Evolutionary conservation across 2,888 invertebrate species (phyloP), one percentile per base, ranked within the genome.

Genomic region (Agonopterix arenella): DNA sequence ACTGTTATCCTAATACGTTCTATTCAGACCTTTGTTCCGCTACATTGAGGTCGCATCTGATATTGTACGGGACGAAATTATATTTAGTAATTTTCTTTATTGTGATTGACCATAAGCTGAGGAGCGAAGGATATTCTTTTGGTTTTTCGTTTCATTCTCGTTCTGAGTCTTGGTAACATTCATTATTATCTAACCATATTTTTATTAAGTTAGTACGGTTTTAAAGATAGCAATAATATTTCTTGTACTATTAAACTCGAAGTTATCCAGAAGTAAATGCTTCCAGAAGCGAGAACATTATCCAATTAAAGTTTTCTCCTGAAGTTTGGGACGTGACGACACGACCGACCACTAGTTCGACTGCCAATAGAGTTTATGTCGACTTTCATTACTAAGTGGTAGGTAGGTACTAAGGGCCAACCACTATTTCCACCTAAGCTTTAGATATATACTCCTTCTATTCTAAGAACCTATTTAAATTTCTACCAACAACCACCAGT

Each of bases 251-350:
- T 10, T 38, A 38, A 38, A 38, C 9, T 38, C 38, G 8, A n/a
- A 38, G 8, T 38, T n/a, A 38, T 38, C 18, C 18, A 18, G 18
- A 38, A n/a, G 38, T 49, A 43, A 47, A 46, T 43, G 28, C 51
- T 41, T 45, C 47, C 47, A 45, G 58, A 58, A 47, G 36, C 45
- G 53, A 43, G 43, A 5, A 43, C 11, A 43, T 43, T 79, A 80
- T 80, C 76, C 72, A 80, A 82, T 82, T 82, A 80, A 80, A 82
- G 73, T 80, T 83, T 75, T 68, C 70, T 66, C 62, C 54, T 61
- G 67, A 68, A 74, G 66, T 75, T 74, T 64, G 63, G 66, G 56
- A 68, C 67, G 67, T 68, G 68, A 64, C 64, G 60, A 57, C 58
- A 61, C 55, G 52, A 50, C 50, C 38, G 45, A 18, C 41, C 48